These are phyloP conservation scores for Gallinago media DNA, from an alignment of 2,113 vertebrate genomes.

Conservation along the genomic window DNA sequence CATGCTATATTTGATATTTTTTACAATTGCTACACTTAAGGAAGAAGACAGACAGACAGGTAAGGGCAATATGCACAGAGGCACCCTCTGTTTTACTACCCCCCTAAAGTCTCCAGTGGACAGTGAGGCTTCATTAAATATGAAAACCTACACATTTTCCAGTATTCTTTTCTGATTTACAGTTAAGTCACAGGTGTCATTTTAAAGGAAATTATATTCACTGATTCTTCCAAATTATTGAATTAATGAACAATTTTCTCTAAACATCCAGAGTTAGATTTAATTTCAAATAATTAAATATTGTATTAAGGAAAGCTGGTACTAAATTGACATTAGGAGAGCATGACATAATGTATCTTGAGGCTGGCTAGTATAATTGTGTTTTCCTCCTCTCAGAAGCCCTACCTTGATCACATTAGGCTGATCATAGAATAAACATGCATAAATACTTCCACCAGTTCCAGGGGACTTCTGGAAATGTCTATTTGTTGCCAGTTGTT, in stretches of 20 bases:
- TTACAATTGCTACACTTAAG: background rate
- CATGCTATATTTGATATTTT: background rate
- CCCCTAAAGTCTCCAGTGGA: background rate
- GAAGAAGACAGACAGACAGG: background rate
- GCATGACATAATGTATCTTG: background rate
- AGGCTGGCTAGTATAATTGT: background rate
- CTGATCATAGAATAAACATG: background rate
- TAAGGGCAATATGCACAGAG: background rate
- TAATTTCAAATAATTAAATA: background rate
- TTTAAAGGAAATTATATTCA: background rate
- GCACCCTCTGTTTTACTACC: background rate
- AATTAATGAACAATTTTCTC: background rate
- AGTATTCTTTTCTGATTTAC: background rate
- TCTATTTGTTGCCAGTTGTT: background rate
- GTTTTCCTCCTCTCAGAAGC: background rate
- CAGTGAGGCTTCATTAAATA: background rate
- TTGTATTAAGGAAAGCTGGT: background rate
- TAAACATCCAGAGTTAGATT: background rate
- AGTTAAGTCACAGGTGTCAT: background rate
- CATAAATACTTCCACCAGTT: background rate
- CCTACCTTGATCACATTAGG: background rate
- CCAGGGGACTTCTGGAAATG: background rate
- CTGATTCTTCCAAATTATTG: background rate
- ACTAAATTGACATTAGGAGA: background rate
- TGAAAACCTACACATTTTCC: background rate